phyloP scores from a whole-genome alignment of 2,888 invertebrate species.

The Temnothorax ravouxi region DNA sequence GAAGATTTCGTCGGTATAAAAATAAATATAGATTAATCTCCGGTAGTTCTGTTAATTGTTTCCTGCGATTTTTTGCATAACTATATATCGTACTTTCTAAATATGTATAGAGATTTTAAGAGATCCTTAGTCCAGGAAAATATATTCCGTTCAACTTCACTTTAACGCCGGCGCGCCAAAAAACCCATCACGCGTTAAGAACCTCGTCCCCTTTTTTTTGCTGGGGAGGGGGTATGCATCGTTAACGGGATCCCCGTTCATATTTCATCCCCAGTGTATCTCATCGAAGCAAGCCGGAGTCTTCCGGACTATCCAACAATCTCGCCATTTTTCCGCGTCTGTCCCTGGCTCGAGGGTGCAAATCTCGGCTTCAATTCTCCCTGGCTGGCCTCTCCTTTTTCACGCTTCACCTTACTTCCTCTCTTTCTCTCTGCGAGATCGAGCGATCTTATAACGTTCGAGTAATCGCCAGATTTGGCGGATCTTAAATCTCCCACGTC shows the following conservation, averaged over 20 bases:
- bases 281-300: conserved; percentile 34
- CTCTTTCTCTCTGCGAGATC: background rate
- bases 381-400: background rate
- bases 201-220: conserved; percentile 18
- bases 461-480: conserved; percentile 69
- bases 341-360: conserved; percentile 41
- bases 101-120: background rate
- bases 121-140: background rate
- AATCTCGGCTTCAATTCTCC: conserved; percentile 22
- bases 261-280: conserved; percentile 50
- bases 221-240: conserved; percentile 4
- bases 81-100: background rate
- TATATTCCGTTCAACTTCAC: conserved; percentile 9
- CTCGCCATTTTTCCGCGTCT: conserved; percentile 45
- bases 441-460: conserved; percentile 21
- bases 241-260: conserved; percentile 34
- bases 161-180: background rate
- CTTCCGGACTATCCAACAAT: conserved; percentile 35
- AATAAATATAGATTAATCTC: no score
- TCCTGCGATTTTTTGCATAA: background rate
- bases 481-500: conserved; percentile 69
- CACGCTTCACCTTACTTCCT: background rate
- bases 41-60: background rate
- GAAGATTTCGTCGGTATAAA: no score
- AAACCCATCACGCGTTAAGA: conserved; percentile 28